Percentiles rank a stretch among this genome's conserved stretches.
phyloP scores from a whole-genome alignment of 2,113 vertebrate genomes.

The Scomber colias region DNA sequence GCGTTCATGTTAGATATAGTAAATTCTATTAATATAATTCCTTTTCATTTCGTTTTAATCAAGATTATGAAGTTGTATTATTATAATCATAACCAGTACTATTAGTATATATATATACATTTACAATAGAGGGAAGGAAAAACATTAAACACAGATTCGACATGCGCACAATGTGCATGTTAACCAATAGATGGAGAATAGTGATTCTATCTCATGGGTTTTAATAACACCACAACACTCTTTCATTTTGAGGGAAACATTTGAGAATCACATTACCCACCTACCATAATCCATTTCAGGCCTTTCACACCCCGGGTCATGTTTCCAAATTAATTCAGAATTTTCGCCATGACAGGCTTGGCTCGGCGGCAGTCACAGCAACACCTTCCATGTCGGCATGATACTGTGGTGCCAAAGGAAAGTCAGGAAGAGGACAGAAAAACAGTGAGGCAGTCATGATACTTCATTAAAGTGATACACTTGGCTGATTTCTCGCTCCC shows the following conservation, averaged over 20 bases:
- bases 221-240: slow-evolving; percentile 61
- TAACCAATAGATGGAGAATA: slow-evolving; percentile 51
- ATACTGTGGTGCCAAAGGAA: slow-evolving; percentile 18
- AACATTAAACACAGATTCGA: slow-evolving; percentile 25
- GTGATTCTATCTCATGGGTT: slow-evolving; percentile 62
- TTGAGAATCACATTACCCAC: slow-evolving; percentile 68
- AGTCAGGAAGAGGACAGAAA: slow-evolving; percentile 24
- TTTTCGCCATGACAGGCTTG: slow-evolving; percentile 46
- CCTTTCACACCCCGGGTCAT: slow-evolving; percentile 59
- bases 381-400: slow-evolving; percentile 47
- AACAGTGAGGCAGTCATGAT: slow-evolving; percentile 55
- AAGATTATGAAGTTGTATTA: background rate
- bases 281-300: slow-evolving; percentile 69
- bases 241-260: slow-evolving; percentile 68
- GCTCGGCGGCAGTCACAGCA: slow-evolving; percentile 42
- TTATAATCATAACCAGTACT: background rate
- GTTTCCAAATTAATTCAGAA: slow-evolving; percentile 71
- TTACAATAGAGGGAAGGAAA: slow-evolving; percentile 1
- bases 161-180: slow-evolving; percentile 22
- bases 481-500: slow-evolving; percentile 44
- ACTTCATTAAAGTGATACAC: slow-evolving; percentile 74
- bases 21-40: background rate
- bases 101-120: background rate
- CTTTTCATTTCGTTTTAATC: background rate
- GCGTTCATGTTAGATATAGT: background rate